Percentiles rank a stretch among this genome's conserved stretches.
Conservation (phyloP, 30 jellyfish, hydroid and myxozoan genomes). For the Pelagia noctiluca region DNA sequence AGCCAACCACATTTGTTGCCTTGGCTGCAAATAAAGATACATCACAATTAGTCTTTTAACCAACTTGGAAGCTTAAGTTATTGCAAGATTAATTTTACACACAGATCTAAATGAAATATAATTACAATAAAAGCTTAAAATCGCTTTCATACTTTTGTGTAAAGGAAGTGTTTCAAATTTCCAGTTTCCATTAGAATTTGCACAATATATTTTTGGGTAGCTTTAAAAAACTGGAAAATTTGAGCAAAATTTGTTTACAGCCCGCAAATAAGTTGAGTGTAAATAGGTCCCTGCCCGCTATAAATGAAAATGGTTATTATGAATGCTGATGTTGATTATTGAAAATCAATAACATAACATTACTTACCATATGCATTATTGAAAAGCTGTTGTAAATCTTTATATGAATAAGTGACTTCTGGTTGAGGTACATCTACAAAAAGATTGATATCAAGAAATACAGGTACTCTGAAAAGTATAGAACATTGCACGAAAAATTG, state of each 20-base stretch:
- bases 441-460: not conserved
- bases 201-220: not conserved
- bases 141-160: not conserved
- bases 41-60: not conserved
- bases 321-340: not conserved
- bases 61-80: too few relatives aligned
- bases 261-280: too few relatives aligned
- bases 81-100: not conserved
- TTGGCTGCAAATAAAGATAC: slow-evolving; percentile 4
- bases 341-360: not conserved
- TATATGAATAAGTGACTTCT: not conserved
- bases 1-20: slow-evolving; percentile 4
- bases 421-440: not conserved
- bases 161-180: not conserved
- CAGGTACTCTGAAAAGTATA: not conserved
- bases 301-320: too few relatives aligned
- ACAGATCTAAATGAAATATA: too few relatives aligned
- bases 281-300: not conserved
- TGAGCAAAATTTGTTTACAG: not conserved
- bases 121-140: not conserved
- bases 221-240: not conserved
- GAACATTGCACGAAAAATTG: too few relatives aligned
- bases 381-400: slow-evolving; percentile 6
- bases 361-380: slow-evolving; percentile 24
- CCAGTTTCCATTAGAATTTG: not conserved